These are phyloP conservation scores for Pasiphila rectangulata DNA, from an alignment of 2,888 invertebrate species.

Conservation along the genomic window DNA sequence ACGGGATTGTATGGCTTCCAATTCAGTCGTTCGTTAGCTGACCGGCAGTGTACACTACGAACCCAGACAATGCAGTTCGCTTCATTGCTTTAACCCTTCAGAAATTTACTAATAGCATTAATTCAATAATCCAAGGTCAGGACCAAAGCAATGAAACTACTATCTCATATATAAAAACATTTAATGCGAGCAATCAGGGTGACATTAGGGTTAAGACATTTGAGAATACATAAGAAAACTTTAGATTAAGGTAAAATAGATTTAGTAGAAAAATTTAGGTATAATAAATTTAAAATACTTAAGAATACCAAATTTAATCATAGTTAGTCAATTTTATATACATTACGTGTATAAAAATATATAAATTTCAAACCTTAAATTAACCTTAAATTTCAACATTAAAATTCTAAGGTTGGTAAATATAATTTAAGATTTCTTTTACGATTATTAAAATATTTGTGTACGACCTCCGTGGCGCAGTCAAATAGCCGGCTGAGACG, in stretches of 20 bases:
- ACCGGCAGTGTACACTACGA: constrained; percentile 12
- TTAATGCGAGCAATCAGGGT: constrained; percentile 54
- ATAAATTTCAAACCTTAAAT: neutral
- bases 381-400: neutral
- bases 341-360: constrained; percentile 11
- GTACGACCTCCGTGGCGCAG: too few species aligned
- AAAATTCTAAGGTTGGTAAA: neutral
- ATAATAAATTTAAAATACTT: neutral
- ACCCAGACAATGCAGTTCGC: constrained; percentile 23
- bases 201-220: constrained; percentile 32
- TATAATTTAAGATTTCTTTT: neutral
- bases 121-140: constrained; percentile 41
- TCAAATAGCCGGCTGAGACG: too few species aligned
- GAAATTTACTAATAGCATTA: constrained; percentile 27
- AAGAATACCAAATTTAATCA: constrained; percentile 1
- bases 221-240: neutral
- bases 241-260: neutral
- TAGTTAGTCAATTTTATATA: constrained; percentile 1
- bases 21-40: neutral
- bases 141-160: constrained; percentile 79
- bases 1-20: constrained; percentile 22
- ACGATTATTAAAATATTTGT: too few species aligned
- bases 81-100: constrained; percentile 75
- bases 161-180: constrained; percentile 46
- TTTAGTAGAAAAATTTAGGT: neutral